These are phyloP conservation scores for Dolichoris vasculosae DNA, from an alignment of 1,140 invertebrate genomes.

Conservation along the genomic window DNA sequence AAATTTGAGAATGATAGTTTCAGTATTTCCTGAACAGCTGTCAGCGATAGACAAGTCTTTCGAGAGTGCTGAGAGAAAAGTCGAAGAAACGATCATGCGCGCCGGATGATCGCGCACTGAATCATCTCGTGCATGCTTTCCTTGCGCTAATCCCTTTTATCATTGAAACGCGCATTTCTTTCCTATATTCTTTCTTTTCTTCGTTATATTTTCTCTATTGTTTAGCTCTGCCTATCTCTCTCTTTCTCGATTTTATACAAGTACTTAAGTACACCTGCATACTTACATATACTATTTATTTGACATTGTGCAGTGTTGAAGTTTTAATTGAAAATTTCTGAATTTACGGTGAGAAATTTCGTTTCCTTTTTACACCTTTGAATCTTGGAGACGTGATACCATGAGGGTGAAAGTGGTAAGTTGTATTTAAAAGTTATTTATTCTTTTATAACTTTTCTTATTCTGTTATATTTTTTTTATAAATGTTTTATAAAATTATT, in stretches of 20 bases:
- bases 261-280: not conserved
- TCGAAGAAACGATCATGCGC: slow-evolving; percentile 20
- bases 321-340: not conserved
- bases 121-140: not conserved
- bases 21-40: slow-evolving; percentile 75
- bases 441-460: not conserved
- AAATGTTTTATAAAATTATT: too few relatives aligned
- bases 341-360: not conserved
- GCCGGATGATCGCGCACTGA: slow-evolving; percentile 59
- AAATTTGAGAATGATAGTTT: slow-evolving; percentile 73
- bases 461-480: too few relatives aligned
- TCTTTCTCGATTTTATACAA: not conserved
- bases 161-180: too few relatives aligned
- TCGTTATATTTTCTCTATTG: not conserved
- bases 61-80: slow-evolving; percentile 41
- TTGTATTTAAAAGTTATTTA: not conserved
- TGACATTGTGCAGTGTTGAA: slow-evolving; percentile 32
- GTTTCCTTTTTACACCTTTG: not conserved
- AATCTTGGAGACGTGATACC: not conserved
- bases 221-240: not conserved
- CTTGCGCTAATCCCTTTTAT: not conserved
- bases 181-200: too few relatives aligned
- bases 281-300: not conserved
- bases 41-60: slow-evolving; percentile 70
- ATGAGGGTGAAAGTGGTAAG: slow-evolving; percentile 46